A percentile compares a stretch with the other conserved stretches of the same genome.
Evolutionary conservation across 2,113 vertebrate genomes (phyloP).

Genomic region (Rhipidura dahli): DNA sequence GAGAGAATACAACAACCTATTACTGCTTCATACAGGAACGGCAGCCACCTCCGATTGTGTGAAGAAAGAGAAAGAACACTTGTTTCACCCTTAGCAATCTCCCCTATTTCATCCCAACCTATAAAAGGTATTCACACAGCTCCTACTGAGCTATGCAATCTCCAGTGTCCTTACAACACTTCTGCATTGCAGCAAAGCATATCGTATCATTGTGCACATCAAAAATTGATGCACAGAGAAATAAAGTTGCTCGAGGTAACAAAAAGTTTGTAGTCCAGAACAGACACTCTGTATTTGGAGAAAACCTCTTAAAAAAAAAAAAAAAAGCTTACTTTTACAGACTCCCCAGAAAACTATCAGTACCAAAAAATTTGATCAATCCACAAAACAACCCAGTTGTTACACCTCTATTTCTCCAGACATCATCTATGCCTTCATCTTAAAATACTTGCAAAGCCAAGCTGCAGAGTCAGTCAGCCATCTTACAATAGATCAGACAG

Average conservation of each 20-base stretch:
- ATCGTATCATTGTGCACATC: neutral
- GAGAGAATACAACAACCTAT: slow-evolving; percentile 38
- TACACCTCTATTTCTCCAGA: neutral
- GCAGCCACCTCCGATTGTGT: neutral
- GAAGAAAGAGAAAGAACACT: slow-evolving; percentile 32
- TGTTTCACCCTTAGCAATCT: slow-evolving; percentile 26
- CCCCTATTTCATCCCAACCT: slow-evolving; percentile 9
- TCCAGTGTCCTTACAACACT: neutral
- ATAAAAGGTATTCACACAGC: neutral
- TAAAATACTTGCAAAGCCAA: neutral
- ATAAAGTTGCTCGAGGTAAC: neutral
- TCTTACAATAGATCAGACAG: neutral
- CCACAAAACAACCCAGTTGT: accelerated
- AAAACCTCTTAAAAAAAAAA: neutral
- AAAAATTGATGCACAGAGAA: neutral
- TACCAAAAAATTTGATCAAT: accelerated
- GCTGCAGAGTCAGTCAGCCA: neutral
- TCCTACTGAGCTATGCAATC: neutral
- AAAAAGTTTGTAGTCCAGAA: neutral
- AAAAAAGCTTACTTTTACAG: neutral
- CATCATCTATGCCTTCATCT: neutral
- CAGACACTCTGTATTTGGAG: neutral
- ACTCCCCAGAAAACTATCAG: neutral
- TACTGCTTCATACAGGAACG: neutral
- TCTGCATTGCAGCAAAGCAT: neutral